Percentiles rank a stretch among this genome's conserved stretches.
phyloP scores from a whole-genome alignment of 1,140 invertebrate species.

The Hyphantria cunea region DNA sequence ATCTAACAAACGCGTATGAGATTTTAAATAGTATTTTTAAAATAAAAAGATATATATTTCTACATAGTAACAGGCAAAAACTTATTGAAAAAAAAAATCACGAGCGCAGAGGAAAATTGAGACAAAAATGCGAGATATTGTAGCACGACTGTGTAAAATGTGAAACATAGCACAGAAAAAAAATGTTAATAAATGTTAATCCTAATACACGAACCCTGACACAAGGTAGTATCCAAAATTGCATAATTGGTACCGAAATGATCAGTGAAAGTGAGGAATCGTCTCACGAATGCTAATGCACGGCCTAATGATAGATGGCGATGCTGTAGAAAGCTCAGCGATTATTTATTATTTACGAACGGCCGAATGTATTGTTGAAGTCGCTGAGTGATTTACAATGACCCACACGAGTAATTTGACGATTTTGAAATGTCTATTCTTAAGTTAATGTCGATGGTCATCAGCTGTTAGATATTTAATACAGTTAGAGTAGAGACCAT shows the following conservation, averaged over 20 bases:
- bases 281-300: slow-evolving; percentile 58
- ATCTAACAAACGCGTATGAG: too few species aligned
- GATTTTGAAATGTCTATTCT: slow-evolving; percentile 21
- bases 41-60: too few species aligned
- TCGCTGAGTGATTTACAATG: slow-evolving; percentile 58
- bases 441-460: slow-evolving; percentile 8
- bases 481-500: too few species aligned
- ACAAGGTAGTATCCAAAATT: slow-evolving; percentile 46
- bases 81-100: too few species aligned
- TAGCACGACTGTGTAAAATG: background rate
- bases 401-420: slow-evolving; percentile 20
- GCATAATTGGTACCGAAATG: slow-evolving; percentile 67
- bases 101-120: too few species aligned
- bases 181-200: slow-evolving; percentile 42
- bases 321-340: slow-evolving; percentile 61
- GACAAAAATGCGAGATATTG: background rate
- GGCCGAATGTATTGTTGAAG: slow-evolving; percentile 52
- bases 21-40: too few species aligned
- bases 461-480: background rate
- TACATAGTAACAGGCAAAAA: too few species aligned
- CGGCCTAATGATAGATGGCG: slow-evolving; percentile 65
- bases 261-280: slow-evolving; percentile 71
- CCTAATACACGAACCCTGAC: slow-evolving; percentile 1
- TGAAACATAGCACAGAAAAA: slow-evolving; percentile 34
- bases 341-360: slow-evolving; percentile 58